Evolutionary conservation across 2,113 vertebrate species (phyloP).

Genomic region (Ptyas mucosa): DNA sequence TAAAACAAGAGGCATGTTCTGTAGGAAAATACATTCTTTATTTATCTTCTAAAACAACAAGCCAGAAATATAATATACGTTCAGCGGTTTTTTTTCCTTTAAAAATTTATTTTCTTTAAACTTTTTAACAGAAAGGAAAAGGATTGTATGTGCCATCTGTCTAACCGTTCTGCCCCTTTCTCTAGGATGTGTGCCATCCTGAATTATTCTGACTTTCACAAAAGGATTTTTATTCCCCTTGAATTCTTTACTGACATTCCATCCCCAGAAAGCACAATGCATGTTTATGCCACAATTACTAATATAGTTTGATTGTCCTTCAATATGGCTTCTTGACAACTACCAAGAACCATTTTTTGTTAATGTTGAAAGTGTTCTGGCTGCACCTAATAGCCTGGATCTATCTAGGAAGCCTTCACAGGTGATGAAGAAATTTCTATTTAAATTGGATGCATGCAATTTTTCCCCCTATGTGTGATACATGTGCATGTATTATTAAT

Average conservation of each 20-base stretch:
- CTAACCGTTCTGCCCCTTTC: conserved; percentile 20
- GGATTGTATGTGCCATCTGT: conserved; percentile 40
- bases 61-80: conserved; percentile 82
- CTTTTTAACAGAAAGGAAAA: conserved; percentile 53
- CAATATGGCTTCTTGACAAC: neutral
- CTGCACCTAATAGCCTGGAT: neutral
- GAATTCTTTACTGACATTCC: fast-evolving
- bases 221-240: neutral
- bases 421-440: neutral
- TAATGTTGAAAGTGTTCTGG: neutral
- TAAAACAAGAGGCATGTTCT: conserved; percentile 52
- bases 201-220: conserved; percentile 19
- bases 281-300: neutral
- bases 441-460: neutral
- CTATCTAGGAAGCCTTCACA: neutral
- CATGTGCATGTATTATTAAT: conserved; percentile 1
- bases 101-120: conserved; percentile 60
- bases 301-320: neutral
- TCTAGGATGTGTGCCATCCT: conserved; percentile 32
- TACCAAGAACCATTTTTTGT: neutral
- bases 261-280: neutral
- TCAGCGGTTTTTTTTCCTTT: conserved; percentile 64
- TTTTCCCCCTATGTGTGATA: conserved; percentile 1
- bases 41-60: conserved; percentile 81
- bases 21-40: conserved; percentile 84